A percentile compares a stretch with the other conserved stretches of the same genome.
Conservation (phyloP, 1,140 invertebrate genomes). For the Zaprionus camerounensis region DNA sequence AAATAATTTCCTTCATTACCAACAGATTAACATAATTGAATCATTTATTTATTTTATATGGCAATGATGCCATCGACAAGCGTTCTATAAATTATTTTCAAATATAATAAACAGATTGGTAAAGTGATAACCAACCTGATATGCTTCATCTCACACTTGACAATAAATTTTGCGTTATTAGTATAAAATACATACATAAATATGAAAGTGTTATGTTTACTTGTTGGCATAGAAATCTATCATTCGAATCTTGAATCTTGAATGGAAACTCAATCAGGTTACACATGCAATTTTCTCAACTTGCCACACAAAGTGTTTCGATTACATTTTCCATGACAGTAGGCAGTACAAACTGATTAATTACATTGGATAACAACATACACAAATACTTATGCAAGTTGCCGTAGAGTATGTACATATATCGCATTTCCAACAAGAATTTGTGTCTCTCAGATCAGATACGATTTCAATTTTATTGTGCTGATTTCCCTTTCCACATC, state of each 20-base stretch:
- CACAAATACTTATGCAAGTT: neutral
- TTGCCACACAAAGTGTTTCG: conserved; percentile 21
- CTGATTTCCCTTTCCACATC: conserved; percentile 2
- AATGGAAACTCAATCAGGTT: conserved; percentile 25
- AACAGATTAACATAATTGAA: neutral
- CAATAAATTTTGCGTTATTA: neutral
- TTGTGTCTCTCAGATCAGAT: conserved; percentile 9
- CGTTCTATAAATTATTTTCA: neutral
- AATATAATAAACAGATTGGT: neutral
- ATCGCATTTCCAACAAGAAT: neutral
- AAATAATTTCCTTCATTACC: too few species aligned
- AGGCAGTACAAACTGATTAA: conserved; percentile 38
- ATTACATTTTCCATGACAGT: conserved; percentile 36
- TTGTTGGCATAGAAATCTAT: neutral
- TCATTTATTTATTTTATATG: neutral
- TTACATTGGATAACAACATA: conserved; percentile 24
- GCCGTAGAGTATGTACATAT: neutral
- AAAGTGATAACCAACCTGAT: neutral
- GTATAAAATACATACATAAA: neutral
- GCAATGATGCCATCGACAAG: neutral
- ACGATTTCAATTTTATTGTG: conserved; percentile 27
- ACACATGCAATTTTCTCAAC: conserved; percentile 8
- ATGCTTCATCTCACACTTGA: neutral
- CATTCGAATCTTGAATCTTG: conserved; percentile 3
- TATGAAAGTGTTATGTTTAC: neutral